Conservation (phyloP, 2,113 vertebrate genomes). For the Emydocephalus ijimae region DNA sequence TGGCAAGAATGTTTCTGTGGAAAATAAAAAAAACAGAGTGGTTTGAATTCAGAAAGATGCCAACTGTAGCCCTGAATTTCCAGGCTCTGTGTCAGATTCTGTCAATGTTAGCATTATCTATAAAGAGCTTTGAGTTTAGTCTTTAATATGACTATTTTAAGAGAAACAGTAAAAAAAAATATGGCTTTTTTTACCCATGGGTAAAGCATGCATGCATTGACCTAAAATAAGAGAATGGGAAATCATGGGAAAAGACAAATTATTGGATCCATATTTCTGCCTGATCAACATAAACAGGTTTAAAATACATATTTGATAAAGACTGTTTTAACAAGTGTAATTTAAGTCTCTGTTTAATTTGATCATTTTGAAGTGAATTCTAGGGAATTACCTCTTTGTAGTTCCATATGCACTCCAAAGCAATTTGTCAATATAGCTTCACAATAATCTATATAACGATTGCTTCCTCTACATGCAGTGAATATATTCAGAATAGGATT, state of each 20-base stretch:
- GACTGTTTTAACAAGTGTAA: not conserved
- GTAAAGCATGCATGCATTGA: not conserved
- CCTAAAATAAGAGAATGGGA: not conserved
- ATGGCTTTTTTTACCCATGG: not conserved
- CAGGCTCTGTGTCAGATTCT: slow-evolving; percentile 25
- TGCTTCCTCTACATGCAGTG: not conserved
- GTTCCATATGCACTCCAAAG: not conserved
- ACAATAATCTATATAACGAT: not conserved
- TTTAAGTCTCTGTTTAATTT: slow-evolving; percentile 8
- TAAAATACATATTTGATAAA: slow-evolving; percentile 1
- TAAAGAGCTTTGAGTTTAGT: slow-evolving; percentile 11
- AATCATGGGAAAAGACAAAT: not conserved
- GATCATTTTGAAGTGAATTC: not conserved
- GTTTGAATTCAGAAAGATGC: slow-evolving; percentile 11
- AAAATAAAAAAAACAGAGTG: slow-evolving; percentile 30
- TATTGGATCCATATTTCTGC: not conserved
- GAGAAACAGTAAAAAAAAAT: not conserved
- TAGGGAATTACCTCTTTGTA: not conserved
- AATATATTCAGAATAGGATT: not conserved
- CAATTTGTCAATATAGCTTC: not conserved
- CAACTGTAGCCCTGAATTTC: slow-evolving; percentile 17
- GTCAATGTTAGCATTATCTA: slow-evolving; percentile 25
- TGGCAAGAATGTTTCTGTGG: slow-evolving; percentile 19
- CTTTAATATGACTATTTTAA: slow-evolving; percentile 18
- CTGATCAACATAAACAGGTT: not conserved